Evolutionary conservation across 1,140 invertebrate species (phyloP), one percentile per base, ranked within the genome.

Genomic region (Apis laboriosa): DNA sequence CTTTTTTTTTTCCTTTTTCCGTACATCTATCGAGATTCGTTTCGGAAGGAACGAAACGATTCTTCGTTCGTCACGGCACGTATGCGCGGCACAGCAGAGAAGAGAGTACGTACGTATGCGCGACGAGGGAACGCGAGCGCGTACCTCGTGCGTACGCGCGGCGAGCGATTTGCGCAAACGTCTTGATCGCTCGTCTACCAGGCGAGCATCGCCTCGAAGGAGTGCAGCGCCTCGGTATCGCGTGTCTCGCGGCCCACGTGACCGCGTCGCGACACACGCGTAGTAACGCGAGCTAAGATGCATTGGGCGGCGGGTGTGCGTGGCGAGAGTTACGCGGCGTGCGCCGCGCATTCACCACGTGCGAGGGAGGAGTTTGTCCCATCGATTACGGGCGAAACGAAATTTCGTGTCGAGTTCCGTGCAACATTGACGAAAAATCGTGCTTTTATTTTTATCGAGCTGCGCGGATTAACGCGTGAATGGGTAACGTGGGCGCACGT

Each of bases 101-200:
- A 0, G n/a, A 12, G 9, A 13, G 51, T 55, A 63, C 61, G 49
- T 28, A 55, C 8, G 24, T 13, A 43, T 56, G 21, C 58, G 76
- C 77, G 67, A 15, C 19, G 43, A 24, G 15, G 28, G 64, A 49
- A 66, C 63, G 61, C 34, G 84, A 4, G n/a, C 24, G 53, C 66
- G 77, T 43, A 13, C 49, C 66, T 21, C 83, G 80, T 75, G 78
- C 78, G 84, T 80, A 87, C 86, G 86, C 89, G 88, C 81, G 81
- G 56, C 67, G 83, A 80, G 80, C 86, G 88, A 85, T 90, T 90
- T 91, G 90, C 90, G 90, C 90, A 90, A 91, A 90, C 90, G 89
- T 90, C 89, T 90, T 86, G 90, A 85, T 89, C 89, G 87, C 78
- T 73, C 43, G 28, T 75, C 60, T 88, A 91, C 80, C 90, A 90